A percentile compares a stretch with the other conserved stretches of the same genome.
phyloP scores from a whole-genome alignment of 2,113 vertebrate species.

The Pandion haliaetus region DNA sequence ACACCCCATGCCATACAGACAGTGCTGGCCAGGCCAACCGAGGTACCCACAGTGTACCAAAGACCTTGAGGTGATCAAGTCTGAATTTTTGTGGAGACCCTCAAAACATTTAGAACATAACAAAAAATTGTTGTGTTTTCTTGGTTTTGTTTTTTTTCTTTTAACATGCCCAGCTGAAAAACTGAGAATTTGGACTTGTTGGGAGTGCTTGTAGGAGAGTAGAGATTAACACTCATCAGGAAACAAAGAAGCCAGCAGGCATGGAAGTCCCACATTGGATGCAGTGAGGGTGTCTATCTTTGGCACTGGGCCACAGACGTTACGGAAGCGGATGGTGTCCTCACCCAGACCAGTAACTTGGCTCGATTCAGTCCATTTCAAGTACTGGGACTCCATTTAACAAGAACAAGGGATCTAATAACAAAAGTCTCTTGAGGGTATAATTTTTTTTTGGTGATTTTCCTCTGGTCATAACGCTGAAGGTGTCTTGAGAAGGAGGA shows the following conservation, averaged over 20 bases:
- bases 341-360: not conserved
- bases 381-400: not conserved
- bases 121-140: not conserved
- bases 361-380: not conserved
- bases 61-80: not conserved
- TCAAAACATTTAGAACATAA: not conserved
- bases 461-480: not conserved
- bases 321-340: not conserved
- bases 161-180: not conserved
- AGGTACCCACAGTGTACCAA: not conserved
- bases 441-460: not conserved
- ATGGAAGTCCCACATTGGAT: not conserved
- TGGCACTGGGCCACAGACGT: not conserved
- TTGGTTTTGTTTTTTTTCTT: not conserved
- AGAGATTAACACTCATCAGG: not conserved
- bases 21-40: not conserved
- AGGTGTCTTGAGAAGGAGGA: not conserved
- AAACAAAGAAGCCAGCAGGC: rapidly evolving
- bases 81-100: not conserved
- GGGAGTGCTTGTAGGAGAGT: not conserved
- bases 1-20: not conserved
- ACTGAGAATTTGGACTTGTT: not conserved
- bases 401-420: not conserved
- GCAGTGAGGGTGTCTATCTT: not conserved
- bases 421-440: not conserved